These are phyloP conservation scores for Ahaetulla prasina DNA, from an alignment of 2,113 vertebrate genomes.

Conservation along the genomic window DNA sequence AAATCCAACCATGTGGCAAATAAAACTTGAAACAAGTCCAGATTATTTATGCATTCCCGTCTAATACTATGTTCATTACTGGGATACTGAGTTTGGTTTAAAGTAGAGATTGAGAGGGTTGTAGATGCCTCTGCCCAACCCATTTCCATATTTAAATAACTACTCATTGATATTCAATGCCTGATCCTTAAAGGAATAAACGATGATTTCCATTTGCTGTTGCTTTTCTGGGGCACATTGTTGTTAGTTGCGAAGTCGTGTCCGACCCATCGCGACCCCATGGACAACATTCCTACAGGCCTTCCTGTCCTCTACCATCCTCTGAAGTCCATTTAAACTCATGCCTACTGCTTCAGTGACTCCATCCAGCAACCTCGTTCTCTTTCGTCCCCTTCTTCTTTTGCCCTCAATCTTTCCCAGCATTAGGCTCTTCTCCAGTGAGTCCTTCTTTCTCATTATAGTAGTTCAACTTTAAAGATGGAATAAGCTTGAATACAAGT, in stretches of 20 bases:
- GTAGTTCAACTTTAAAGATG: neutral
- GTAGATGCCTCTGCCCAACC: neutral
- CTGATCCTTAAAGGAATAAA: neutral
- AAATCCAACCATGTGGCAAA: neutral
- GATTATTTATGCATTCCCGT: neutral
- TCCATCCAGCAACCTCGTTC: no score
- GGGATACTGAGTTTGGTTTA: neutral
- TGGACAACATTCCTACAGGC: no score
- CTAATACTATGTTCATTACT: neutral
- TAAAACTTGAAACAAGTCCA: neutral
- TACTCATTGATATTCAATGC: neutral
- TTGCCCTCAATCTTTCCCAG: no score
- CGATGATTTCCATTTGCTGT: neutral
- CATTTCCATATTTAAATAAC: neutral
- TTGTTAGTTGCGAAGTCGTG: no score
- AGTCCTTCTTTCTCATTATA: no score
- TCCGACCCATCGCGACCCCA: no score
- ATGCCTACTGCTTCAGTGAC: no score
- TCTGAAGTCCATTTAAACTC: no score
- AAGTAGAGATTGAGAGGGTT: neutral
- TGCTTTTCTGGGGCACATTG: neutral
- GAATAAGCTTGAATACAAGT: neutral
- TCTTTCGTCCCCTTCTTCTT: no score
- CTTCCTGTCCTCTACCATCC: no score
- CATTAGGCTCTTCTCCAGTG: no score